A percentile compares a stretch with the other conserved stretches of the same genome.
These are phyloP conservation scores for Abramis brama DNA, from an alignment of 2,113 vertebrate genomes.

Conservation along the genomic window DNA sequence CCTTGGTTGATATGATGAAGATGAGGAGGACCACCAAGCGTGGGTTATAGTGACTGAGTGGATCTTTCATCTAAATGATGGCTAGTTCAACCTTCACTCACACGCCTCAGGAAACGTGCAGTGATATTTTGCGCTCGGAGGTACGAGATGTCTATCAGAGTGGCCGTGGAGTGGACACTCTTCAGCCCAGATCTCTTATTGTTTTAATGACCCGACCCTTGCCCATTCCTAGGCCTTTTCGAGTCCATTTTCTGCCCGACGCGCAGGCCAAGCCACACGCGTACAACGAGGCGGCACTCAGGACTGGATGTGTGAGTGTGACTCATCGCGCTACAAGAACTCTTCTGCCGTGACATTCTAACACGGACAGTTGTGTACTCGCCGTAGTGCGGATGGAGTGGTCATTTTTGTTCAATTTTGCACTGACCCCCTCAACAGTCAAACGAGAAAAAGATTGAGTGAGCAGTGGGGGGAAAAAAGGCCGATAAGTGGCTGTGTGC, in stretches of 20 bases:
- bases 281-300: conserved; percentile 22
- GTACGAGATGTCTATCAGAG: conserved; percentile 19
- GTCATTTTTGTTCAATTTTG: conserved; percentile 48
- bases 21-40: not conserved
- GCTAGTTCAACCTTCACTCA: conserved; percentile 1
- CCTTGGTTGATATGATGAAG: conserved; percentile 14
- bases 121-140: conserved; percentile 9
- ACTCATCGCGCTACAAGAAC: conserved; percentile 24
- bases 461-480: conserved; percentile 35
- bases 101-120: conserved; percentile 13
- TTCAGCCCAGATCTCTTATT: conserved; percentile 45
- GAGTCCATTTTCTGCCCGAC: conserved; percentile 32
- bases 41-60: conserved; percentile 39
- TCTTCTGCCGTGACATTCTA: conserved; percentile 43
- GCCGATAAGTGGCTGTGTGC: conserved; percentile 9
- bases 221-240: conserved; percentile 30
- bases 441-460: conserved; percentile 50
- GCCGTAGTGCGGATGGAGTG: not conserved
- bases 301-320: conserved; percentile 19
- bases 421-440: conserved; percentile 34
- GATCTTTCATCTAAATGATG: conserved; percentile 44
- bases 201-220: conserved; percentile 43
- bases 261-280: conserved; percentile 5
- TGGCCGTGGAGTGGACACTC: conserved; percentile 46
- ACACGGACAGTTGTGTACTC: conserved; percentile 31